Evolutionary conservation across 2,797 vertebrate species (phyloP).

Genomic region (Cynodonichthys magdalenae): DNA sequence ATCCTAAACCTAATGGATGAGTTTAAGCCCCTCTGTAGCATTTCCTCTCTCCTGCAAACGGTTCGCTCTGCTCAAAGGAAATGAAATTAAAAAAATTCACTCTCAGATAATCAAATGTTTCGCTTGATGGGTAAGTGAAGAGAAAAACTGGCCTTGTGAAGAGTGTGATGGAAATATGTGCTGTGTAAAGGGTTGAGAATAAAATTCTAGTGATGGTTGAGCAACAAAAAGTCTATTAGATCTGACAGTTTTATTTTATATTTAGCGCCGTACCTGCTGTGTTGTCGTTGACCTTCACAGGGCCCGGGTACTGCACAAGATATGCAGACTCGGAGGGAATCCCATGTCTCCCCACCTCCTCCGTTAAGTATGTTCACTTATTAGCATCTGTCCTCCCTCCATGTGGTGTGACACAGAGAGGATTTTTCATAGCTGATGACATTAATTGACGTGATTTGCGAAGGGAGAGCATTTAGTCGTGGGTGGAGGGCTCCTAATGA

Average conservation of each 20-base stretch:
- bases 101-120: conserved; percentile 71
- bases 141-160: conserved; percentile 47
- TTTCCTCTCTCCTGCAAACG: conserved; percentile 68
- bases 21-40: conserved; percentile 60
- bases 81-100: conserved; percentile 73
- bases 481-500: conserved; percentile 86
- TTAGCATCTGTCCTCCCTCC: conserved; percentile 80
- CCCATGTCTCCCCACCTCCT: conserved; percentile 80
- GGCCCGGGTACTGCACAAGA: conserved; percentile 27
- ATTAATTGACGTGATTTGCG: conserved; percentile 86
- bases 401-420: conserved; percentile 78
- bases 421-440: conserved; percentile 83
- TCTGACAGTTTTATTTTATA: neutral
- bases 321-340: conserved; percentile 71
- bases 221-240: too few relatives aligned
- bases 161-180: conserved; percentile 28
- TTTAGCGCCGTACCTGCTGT: conserved; percentile 56
- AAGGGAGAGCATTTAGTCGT: conserved; percentile 81
- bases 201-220: conserved; percentile 27
- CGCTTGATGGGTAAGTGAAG: conserved; percentile 51
- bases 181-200: conserved; percentile 22
- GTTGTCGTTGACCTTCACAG: conserved; percentile 44
- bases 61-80: conserved; percentile 66
- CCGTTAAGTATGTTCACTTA: conserved; percentile 80
- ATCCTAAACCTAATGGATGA: conserved; percentile 70